Conservation (phyloP, 1,140 invertebrate genomes). For the Zaprionus ornatus region DNA sequence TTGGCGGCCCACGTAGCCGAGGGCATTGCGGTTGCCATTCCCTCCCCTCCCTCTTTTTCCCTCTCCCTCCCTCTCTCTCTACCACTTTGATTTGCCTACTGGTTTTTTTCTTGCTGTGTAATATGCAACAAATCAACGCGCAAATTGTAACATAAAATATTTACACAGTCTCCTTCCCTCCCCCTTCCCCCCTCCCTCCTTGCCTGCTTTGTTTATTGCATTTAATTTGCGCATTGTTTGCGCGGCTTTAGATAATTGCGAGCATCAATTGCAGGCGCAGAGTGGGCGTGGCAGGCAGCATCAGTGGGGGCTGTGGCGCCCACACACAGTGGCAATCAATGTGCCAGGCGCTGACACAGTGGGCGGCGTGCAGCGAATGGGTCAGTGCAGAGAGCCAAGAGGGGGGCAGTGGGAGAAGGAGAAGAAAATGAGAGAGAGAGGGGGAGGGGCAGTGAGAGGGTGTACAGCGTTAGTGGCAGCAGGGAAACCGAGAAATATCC, state of each 20-base stretch:
- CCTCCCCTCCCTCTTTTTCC: neutral
- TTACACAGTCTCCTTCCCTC: constrained; percentile 50
- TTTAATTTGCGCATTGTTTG: constrained; percentile 80
- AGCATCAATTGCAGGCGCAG: constrained; percentile 64
- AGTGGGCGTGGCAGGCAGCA: constrained; percentile 24
- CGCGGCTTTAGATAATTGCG: constrained; percentile 73
- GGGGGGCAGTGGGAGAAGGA: constrained; percentile 8
- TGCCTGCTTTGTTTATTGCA: constrained; percentile 68
- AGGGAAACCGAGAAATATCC: neutral
- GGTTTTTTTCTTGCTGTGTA: constrained; percentile 48
- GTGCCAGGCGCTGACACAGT: constrained; percentile 58
- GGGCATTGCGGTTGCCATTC: constrained; percentile 39
- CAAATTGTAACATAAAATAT: constrained; percentile 80
- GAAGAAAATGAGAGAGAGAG: neutral
- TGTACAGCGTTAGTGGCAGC: neutral
- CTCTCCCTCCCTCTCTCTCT: neutral
- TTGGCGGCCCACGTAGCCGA: constrained; percentile 65
- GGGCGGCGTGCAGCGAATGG: constrained; percentile 38
- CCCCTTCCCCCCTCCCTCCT: neutral
- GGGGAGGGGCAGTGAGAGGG: too few species aligned
- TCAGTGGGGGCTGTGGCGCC: constrained; percentile 19
- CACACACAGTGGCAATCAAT: constrained; percentile 70
- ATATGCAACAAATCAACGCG: constrained; percentile 79
- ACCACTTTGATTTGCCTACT: constrained; percentile 35
- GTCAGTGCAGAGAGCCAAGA: constrained; percentile 35